Evolutionary conservation across 2,888 invertebrate genomes (phyloP).

Genomic region (Drosophila kambysellisi): DNA sequence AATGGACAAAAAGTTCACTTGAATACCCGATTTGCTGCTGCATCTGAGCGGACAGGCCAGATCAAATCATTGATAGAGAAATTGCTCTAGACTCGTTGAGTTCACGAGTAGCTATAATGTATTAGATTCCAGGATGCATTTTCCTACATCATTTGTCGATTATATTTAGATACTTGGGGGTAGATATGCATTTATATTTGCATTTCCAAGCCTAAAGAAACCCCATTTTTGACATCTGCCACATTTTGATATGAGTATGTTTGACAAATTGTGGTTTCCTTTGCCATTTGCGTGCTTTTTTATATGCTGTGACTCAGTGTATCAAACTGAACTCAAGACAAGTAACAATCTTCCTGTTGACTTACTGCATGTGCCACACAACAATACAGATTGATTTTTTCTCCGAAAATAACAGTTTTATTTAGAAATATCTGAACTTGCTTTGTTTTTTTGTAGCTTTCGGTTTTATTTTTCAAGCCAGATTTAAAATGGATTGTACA

Average conservation of each 20-base stretch:
- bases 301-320: slow-evolving; percentile 2
- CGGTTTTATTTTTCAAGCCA: not conserved
- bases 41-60: slow-evolving; percentile 11
- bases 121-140: not conserved
- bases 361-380: not conserved
- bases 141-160: not conserved
- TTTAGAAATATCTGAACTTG: not conserved
- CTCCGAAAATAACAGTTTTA: not conserved
- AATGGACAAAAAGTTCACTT: slow-evolving; percentile 35
- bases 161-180: not conserved
- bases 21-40: slow-evolving; percentile 29
- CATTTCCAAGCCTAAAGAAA: not conserved
- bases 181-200: not conserved
- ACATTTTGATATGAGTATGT: not conserved
- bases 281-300: not conserved
- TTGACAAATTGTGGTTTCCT: slow-evolving; percentile 21
- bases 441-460: too few relatives aligned
- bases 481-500: not conserved
- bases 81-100: not conserved
- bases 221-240: slow-evolving; percentile 15
- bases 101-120: not conserved
- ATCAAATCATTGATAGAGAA: slow-evolving; percentile 47
- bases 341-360: slow-evolving; percentile 5
- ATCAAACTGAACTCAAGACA: not conserved
- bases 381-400: not conserved